phyloP scores from a whole-genome alignment of 2,797 vertebrate species.

The Scolopax rusticola region DNA sequence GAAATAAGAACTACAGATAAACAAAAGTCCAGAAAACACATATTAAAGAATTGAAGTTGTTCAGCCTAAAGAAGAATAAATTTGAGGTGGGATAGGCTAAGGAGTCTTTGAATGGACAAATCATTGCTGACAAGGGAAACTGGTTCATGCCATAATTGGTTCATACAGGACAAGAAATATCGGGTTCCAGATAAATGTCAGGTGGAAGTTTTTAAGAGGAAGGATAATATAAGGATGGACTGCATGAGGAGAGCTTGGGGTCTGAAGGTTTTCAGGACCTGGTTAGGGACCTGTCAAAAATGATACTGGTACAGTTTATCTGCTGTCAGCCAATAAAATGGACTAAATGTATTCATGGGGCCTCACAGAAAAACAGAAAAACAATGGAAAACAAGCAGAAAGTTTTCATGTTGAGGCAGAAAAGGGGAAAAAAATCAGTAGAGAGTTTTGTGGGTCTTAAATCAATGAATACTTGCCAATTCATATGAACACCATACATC shows the following conservation, averaged over 20 bases:
- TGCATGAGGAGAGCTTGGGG: neutral
- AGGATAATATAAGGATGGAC: neutral
- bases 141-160: neutral
- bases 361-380: neutral
- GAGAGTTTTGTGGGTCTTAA: neutral
- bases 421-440: neutral
- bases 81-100: neutral
- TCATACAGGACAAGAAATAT: neutral
- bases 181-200: neutral
- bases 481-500: neutral
- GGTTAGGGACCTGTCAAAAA: neutral
- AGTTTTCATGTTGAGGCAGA: neutral
- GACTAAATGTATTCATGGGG: neutral
- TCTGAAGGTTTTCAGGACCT: neutral
- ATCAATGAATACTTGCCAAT: neutral
- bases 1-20: constrained; percentile 2
- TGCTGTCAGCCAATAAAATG: neutral
- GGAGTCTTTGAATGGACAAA: neutral
- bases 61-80: neutral
- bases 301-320: accelerated
- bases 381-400: neutral
- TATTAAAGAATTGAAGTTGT: neutral
- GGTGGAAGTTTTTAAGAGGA: neutral
- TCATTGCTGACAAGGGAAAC: neutral
- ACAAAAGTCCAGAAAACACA: neutral